Conservation (phyloP, 2,797 vertebrate species). For the Aulostomus chinensis region DNA sequence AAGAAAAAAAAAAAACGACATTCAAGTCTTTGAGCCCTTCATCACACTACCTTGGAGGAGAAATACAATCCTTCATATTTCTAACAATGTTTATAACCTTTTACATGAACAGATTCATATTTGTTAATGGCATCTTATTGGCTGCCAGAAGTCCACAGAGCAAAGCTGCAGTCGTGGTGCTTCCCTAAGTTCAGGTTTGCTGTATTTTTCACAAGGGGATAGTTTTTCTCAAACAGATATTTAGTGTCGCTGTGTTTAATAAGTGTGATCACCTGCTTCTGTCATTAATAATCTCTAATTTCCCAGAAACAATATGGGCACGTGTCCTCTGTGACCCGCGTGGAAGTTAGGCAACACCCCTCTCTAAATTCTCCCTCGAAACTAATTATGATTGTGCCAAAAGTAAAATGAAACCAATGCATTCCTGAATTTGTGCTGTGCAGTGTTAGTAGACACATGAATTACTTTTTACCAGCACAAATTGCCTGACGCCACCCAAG, state of each 20-base stretch:
- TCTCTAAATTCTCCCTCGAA: constrained; percentile 37
- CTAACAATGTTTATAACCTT: too few relatives aligned
- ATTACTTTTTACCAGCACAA: constrained; percentile 44
- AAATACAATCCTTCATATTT: too few relatives aligned
- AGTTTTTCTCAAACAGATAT: too few relatives aligned
- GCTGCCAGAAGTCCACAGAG: too few relatives aligned
- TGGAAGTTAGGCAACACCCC: neutral
- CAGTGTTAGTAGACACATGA: constrained; percentile 45
- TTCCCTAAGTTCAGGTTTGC: too few relatives aligned
- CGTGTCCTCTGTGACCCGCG: constrained; percentile 28
- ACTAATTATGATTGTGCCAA: constrained; percentile 41
- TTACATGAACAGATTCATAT: too few relatives aligned
- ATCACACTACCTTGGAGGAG: too few relatives aligned
- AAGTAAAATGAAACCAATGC: constrained; percentile 38
- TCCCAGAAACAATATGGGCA: constrained; percentile 4
- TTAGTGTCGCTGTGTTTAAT: neutral
- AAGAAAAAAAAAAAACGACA: too few relatives aligned
- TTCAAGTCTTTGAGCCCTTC: too few relatives aligned
- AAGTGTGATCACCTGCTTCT: neutral
- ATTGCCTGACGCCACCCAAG: constrained; percentile 54
- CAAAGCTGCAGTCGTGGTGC: too few relatives aligned
- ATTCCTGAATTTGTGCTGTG: constrained; percentile 28
- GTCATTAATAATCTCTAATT: constrained; percentile 9
- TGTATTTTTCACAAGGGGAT: too few relatives aligned
- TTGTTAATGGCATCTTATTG: too few relatives aligned